These are phyloP conservation scores for Tyria jacobaeae DNA, from an alignment of 2,888 invertebrate species.

Conservation along the genomic window DNA sequence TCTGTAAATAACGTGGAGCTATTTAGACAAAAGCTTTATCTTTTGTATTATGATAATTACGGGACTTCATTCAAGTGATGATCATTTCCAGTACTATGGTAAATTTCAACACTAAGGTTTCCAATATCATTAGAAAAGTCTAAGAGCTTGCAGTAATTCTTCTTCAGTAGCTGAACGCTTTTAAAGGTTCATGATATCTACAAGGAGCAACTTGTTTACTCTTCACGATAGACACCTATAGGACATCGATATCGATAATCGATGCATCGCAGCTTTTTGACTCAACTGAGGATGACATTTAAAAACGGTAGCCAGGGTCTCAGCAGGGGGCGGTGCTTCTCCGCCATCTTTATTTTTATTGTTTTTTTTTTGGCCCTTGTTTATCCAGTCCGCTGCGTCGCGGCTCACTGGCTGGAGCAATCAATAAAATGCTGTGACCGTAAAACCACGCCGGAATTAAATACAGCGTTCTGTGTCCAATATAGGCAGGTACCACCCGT, in stretches of 20 bases:
- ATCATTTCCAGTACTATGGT: no score
- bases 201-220: not conserved
- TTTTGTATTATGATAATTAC: no score
- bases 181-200: not conserved
- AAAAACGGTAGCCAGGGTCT: slow-evolving; percentile 79
- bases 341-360: slow-evolving; percentile 81
- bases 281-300: slow-evolving; percentile 79
- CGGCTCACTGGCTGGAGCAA: slow-evolving; percentile 80
- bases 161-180: not conserved
- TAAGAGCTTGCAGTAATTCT: no score
- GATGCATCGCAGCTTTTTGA: slow-evolving; percentile 38
- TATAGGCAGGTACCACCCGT: slow-evolving; percentile 59
- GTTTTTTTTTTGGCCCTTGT: slow-evolving; percentile 80
- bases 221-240: not conserved
- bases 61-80: no score
- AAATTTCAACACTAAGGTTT: no score
- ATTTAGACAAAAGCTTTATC: no score
- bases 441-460: slow-evolving; percentile 80
- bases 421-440: slow-evolving; percentile 82
- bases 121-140: no score
- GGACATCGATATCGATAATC: slow-evolving; percentile 41
- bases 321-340: slow-evolving; percentile 81
- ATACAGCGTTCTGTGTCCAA: slow-evolving; percentile 63
- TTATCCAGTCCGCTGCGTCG: slow-evolving; percentile 79
- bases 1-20: no score